A percentile compares a stretch with the other conserved stretches of the same genome.
Conservation (phyloP, 2,888 invertebrate species). For the Diachrysia chrysitis region DNA sequence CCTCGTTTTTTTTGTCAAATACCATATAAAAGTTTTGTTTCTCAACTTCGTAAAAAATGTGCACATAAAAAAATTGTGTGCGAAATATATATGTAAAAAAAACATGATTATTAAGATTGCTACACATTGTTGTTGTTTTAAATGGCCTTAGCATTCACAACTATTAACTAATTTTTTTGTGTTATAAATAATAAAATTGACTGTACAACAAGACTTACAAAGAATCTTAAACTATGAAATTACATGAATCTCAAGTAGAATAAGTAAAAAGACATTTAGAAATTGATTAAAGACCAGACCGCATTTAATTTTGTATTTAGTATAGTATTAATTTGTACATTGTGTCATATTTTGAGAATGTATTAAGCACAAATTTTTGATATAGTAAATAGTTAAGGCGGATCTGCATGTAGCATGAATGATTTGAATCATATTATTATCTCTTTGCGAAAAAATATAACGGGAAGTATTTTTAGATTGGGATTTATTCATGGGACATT, state of each 20-base stretch:
- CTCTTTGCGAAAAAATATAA: not conserved
- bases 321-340: slow-evolving; percentile 61
- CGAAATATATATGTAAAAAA: not conserved
- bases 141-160: not conserved
- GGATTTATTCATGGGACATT: no score
- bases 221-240: slow-evolving; percentile 32
- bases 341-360: slow-evolving; percentile 75
- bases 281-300: slow-evolving; percentile 68
- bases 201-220: not conserved
- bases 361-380: slow-evolving; percentile 51
- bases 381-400: slow-evolving; percentile 23
- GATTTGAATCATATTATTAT: not conserved
- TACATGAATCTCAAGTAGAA: slow-evolving; percentile 59
- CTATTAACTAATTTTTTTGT: not conserved
- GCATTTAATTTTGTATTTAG: slow-evolving; percentile 72
- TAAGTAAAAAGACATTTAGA: slow-evolving; percentile 46
- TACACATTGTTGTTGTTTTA: not conserved
- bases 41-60: not conserved
- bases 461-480: not conserved
- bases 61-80: not conserved
- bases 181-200: not conserved
- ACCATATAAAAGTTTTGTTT: not conserved
- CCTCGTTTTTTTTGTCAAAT: not conserved
- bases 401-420: slow-evolving; percentile 11
- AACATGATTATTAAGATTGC: not conserved